A percentile compares a stretch with the other conserved stretches of the same genome.
These are phyloP conservation scores for Pomatorhinus ruficollis DNA, from an alignment of 2,113 vertebrate genomes.

Conservation along the genomic window DNA sequence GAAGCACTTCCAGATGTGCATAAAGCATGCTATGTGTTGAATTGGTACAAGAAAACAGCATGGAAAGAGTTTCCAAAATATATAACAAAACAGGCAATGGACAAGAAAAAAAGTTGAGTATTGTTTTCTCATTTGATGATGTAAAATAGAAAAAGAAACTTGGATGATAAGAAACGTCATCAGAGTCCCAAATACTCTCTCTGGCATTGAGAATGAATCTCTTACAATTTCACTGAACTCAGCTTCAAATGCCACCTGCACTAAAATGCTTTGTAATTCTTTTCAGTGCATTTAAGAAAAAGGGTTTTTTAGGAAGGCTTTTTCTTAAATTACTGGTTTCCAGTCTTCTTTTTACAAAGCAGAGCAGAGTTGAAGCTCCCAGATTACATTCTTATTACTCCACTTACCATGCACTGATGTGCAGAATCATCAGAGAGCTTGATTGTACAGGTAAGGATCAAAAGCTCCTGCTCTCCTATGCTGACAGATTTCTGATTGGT, in stretches of 20 bases:
- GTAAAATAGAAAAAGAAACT: background rate
- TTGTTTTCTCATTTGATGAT: background rate
- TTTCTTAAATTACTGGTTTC: background rate
- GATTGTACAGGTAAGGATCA: background rate
- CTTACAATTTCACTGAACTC: background rate
- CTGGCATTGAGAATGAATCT: background rate
- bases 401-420: background rate
- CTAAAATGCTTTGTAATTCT: background rate
- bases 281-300: background rate
- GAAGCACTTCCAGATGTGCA: background rate
- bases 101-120: background rate
- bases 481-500: background rate
- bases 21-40: background rate
- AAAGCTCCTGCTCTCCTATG: background rate
- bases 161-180: background rate
- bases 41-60: background rate
- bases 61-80: background rate
- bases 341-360: background rate
- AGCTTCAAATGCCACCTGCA: background rate
- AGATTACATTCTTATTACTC: background rate
- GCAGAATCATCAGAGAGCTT: background rate
- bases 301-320: background rate
- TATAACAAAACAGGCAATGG: background rate
- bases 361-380: background rate
- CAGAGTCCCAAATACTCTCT: background rate